These are phyloP conservation scores for Gobius niger DNA, from an alignment of 2,113 vertebrate species.

Conservation along the genomic window DNA sequence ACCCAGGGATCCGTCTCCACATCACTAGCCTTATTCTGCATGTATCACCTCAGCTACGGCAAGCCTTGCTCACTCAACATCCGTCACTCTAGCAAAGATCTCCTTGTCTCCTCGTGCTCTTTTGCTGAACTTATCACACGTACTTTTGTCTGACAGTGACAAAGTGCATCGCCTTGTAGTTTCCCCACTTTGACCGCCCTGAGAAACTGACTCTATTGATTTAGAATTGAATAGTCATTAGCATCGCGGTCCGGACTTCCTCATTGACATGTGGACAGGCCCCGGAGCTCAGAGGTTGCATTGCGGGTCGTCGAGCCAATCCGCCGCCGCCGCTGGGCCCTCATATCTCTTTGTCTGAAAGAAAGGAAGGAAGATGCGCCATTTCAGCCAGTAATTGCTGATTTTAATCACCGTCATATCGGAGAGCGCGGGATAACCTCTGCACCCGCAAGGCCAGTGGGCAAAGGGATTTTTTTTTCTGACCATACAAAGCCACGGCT, in stretches of 20 bases:
- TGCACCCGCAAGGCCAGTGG: slow-evolving; percentile 49
- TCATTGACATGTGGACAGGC: not conserved
- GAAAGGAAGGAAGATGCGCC: slow-evolving; percentile 4
- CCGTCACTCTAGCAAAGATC: not conserved
- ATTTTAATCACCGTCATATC: slow-evolving; percentile 66
- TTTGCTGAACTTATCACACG: not conserved
- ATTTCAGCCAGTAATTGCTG: slow-evolving; percentile 62
- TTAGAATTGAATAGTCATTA: slow-evolving; percentile 11
- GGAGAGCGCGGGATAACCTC: slow-evolving; percentile 37
- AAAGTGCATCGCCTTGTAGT: not conserved
- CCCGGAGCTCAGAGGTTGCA: slow-evolving; percentile 1
- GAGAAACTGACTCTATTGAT: slow-evolving; percentile 7
- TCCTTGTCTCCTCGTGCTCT: not conserved
- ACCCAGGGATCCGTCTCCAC: too few relatives aligned
- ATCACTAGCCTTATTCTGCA: too few relatives aligned
- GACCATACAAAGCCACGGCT: slow-evolving; percentile 50
- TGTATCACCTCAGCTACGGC: not conserved
- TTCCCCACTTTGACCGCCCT: not conserved
- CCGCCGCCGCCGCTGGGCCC: slow-evolving; percentile 11
- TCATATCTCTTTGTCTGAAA: slow-evolving; percentile 9
- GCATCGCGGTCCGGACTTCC: not conserved
- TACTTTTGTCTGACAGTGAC: not conserved
- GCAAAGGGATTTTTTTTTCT: slow-evolving; percentile 55
- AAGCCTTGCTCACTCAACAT: not conserved
- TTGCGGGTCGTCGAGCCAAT: not conserved